Percentiles rank a stretch among this genome's conserved stretches.
phyloP scores from a whole-genome alignment of 2,797 vertebrate genomes.

The Carduelis carduelis region DNA sequence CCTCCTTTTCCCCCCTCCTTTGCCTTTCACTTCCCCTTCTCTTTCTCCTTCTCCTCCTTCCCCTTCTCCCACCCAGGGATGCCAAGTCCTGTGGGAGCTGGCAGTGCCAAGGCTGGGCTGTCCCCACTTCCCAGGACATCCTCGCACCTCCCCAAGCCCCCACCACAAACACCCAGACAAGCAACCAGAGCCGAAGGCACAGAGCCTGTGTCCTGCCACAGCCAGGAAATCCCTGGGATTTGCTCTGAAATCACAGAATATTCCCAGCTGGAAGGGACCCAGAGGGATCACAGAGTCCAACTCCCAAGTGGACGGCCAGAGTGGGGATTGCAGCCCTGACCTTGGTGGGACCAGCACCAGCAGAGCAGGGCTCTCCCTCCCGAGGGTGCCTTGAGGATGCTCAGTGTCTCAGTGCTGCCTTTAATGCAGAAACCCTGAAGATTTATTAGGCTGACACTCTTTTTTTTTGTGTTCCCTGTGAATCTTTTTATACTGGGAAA shows the following conservation, averaged over 20 bases:
- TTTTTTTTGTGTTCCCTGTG: neutral
- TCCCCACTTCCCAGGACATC: fast-evolving
- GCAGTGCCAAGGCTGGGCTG: fast-evolving
- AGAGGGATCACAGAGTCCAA: fast-evolving
- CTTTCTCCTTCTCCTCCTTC: no score
- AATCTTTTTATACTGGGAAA: neutral
- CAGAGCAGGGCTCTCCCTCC: neutral
- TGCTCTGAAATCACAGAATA: neutral
- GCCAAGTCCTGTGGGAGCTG: neutral
- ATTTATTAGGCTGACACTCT: neutral
- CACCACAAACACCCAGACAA: fast-evolving
- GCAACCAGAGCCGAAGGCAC: fast-evolving
- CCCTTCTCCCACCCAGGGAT: neutral
- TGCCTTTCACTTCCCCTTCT: fast-evolving
- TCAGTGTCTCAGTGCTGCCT: fast-evolving
- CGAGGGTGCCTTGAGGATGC: fast-evolving
- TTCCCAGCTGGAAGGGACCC: fast-evolving
- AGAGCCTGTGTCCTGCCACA: fast-evolving
- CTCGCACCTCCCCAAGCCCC: neutral
- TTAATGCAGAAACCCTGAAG: neutral
- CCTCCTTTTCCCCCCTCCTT: no score
- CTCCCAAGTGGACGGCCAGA: neutral
- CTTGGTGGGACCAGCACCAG: fast-evolving
- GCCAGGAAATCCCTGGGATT: neutral
- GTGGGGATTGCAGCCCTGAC: fast-evolving